These are phyloP conservation scores for Polietes domitor DNA, from an alignment of 2,888 invertebrate genomes.

Conservation along the genomic window DNA sequence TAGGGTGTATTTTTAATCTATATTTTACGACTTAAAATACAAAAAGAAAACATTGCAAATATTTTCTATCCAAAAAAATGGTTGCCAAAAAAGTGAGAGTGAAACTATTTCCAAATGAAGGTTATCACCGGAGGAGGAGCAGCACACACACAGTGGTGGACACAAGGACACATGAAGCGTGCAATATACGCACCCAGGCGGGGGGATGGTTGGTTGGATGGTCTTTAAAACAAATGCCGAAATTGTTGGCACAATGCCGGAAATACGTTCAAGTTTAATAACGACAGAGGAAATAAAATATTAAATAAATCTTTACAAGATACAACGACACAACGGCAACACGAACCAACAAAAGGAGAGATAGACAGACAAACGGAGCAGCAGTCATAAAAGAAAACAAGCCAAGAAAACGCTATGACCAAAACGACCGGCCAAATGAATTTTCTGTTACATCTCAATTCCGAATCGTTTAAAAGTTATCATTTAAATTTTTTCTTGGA, in stretches of 20 bases:
- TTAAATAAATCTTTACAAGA: constrained; percentile 37
- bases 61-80: background rate
- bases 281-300: constrained; percentile 33
- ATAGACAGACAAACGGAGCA: background rate
- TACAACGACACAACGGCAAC: background rate
- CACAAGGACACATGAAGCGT: background rate
- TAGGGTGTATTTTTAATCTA: no score
- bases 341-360: background rate
- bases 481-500: background rate
- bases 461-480: background rate
- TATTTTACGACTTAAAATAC: no score
- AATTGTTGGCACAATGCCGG: constrained; percentile 29
- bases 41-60: background rate
- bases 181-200: background rate
- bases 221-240: constrained; percentile 25
- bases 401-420: background rate
- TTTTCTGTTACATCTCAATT: background rate
- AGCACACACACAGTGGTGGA: background rate
- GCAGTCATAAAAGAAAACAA: background rate
- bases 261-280: constrained; percentile 35
- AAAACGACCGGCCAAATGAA: background rate
- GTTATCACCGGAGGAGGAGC: constrained; percentile 8
- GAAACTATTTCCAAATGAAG: constrained; percentile 17
- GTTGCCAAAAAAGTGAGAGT: constrained; percentile 15
- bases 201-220: background rate